Evolutionary conservation across 2,113 vertebrate genomes (phyloP).

Genomic region (Paradoxurus hermaphroditus): DNA sequence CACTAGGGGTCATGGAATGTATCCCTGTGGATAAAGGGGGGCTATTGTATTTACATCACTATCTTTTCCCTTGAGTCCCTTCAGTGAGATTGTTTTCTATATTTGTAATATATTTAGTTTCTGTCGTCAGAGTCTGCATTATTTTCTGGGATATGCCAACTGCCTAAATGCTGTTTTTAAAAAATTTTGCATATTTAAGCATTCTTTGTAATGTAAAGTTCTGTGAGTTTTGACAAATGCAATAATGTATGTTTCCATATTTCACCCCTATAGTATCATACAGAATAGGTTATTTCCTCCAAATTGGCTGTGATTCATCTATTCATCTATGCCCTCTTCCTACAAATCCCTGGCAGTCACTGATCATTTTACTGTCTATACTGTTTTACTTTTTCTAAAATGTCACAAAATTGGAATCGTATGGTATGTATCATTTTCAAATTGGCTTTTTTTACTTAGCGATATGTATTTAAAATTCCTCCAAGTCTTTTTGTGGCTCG

Average conservation of each 20-base stretch:
- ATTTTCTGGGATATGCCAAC: not conserved
- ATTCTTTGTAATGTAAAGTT: not conserved
- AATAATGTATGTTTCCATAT: not conserved
- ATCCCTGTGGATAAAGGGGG: not conserved
- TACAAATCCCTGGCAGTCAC: not conserved
- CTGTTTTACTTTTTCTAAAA: not conserved
- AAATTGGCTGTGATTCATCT: not conserved
- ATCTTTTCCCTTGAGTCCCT: not conserved
- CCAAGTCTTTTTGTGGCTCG: not conserved
- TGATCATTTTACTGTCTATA: not conserved
- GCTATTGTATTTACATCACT: not conserved
- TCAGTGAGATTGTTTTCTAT: not conserved
- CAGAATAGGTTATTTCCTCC: not conserved
- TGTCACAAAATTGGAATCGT: not conserved
- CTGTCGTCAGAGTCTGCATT: not conserved
- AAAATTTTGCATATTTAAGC: not conserved
- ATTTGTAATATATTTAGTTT: not conserved
- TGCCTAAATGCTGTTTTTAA: not conserved
- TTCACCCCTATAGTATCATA: not conserved
- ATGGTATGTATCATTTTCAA: not conserved
- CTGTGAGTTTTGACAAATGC: not conserved
- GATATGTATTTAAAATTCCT: not conserved
- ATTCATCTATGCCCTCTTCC: not conserved
- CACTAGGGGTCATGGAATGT: not conserved
- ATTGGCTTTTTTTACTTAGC: not conserved